These are phyloP conservation scores for Plagiodera versicolora DNA, from an alignment of 2,888 invertebrate genomes.

Conservation along the genomic window DNA sequence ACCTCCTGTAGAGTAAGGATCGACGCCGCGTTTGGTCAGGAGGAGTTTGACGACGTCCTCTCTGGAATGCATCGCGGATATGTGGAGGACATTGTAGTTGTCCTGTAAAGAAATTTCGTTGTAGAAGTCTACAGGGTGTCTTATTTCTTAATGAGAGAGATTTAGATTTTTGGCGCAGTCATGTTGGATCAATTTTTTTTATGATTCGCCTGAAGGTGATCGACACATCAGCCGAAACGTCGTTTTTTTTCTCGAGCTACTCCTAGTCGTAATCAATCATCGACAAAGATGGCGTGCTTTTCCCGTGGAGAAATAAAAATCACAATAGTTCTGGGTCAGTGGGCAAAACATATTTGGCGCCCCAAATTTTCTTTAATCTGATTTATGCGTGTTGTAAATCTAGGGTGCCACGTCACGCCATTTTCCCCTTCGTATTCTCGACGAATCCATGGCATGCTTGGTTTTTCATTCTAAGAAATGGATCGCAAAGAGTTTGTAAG, in stretches of 20 bases:
- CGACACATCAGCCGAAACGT: too few species aligned
- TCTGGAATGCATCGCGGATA: constrained; percentile 91
- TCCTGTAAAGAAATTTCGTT: constrained; percentile 67
- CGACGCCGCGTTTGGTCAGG: constrained; percentile 84
- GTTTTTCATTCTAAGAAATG: background rate
- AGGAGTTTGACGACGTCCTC: constrained; percentile 94
- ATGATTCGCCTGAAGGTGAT: too few species aligned
- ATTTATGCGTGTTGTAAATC: constrained; percentile 18
- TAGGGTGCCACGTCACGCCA: constrained; percentile 20
- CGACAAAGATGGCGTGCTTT: too few species aligned
- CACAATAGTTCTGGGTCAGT: background rate
- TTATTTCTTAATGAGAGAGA: too few species aligned
- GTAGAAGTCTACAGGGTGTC: too few species aligned
- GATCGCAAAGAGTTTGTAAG: background rate
- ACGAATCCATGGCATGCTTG: background rate
- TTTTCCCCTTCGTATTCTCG: background rate
- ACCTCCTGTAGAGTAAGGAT: constrained; percentile 90
- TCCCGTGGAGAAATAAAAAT: too few species aligned
- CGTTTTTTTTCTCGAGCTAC: too few species aligned
- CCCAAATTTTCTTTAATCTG: constrained; percentile 9
- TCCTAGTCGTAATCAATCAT: too few species aligned
- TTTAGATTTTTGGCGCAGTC: too few species aligned
- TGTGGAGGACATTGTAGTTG: constrained; percentile 92
- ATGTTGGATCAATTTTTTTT: too few species aligned
- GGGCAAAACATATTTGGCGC: background rate